A percentile compares a stretch with the other conserved stretches of the same genome.
Evolutionary conservation across 37 sponge, comb jelly and placozoan genomes (phyloP).

Genomic region (Geodia barretti): DNA sequence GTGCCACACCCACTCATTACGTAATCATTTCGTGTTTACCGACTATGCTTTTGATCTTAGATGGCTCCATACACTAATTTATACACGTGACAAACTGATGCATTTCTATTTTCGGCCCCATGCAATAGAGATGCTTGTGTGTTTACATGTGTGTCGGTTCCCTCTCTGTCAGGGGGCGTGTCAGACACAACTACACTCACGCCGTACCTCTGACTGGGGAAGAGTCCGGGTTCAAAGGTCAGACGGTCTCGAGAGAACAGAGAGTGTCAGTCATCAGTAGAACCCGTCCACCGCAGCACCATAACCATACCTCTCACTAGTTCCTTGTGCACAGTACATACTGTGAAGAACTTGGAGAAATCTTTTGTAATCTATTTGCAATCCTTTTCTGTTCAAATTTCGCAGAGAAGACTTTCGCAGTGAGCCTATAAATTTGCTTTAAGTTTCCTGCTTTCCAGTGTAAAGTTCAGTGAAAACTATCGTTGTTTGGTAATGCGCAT

Average conservation of each 20-base stretch:
- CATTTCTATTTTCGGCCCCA: background rate
- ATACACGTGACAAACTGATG: background rate
- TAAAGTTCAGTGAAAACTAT: no score
- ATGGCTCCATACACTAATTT: background rate
- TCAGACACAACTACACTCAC: conserved; percentile 74
- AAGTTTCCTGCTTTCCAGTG: no score
- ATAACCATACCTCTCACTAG: no score
- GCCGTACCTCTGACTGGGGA: conserved; percentile 34
- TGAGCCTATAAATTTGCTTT: no score
- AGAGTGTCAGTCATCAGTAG: conserved; percentile 76
- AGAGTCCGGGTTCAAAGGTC: conserved; percentile 35
- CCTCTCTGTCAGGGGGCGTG: conserved; percentile 37
- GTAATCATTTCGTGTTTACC: background rate
- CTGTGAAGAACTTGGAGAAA: no score
- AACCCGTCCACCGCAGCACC: conserved; percentile 57
- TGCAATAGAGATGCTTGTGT: background rate
- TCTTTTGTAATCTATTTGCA: no score
- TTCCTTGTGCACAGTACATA: no score
- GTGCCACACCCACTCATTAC: background rate
- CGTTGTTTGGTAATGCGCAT: no score
- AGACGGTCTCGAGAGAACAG: conserved; percentile 33
- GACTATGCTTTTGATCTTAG: no score
- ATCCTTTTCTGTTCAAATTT: no score
- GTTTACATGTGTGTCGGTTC: no score
- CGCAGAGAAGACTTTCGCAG: no score